Conservation (phyloP, 1,140 invertebrate genomes). For the Ptiloglossa arizonensis region DNA sequence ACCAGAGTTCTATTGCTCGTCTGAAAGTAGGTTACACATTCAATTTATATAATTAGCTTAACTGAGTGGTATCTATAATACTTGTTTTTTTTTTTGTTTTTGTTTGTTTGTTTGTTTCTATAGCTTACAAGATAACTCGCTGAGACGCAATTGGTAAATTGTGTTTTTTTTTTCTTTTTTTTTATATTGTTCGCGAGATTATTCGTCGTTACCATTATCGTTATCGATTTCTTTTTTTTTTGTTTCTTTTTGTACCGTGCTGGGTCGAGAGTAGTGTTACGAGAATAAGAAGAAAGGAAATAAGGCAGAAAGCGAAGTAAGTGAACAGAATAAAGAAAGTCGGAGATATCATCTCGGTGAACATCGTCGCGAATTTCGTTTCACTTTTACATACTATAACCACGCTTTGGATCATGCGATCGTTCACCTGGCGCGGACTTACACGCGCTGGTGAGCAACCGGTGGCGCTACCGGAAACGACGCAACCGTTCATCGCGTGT, state of each 20-base stretch:
- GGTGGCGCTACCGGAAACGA: too few species aligned
- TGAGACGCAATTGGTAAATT: neutral
- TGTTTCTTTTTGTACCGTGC: neutral
- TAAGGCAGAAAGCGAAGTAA: constrained; percentile 57
- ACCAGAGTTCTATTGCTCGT: constrained; percentile 83
- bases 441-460: too few species aligned
- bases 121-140: neutral
- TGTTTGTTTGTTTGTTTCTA: constrained; percentile 40
- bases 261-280: constrained; percentile 30
- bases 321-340: constrained; percentile 45
- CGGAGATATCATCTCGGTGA: neutral
- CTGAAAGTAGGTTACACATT: constrained; percentile 83
- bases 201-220: too few species aligned
- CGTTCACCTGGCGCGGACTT: too few species aligned
- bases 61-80: constrained; percentile 25
- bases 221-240: neutral
- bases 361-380: neutral
- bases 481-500: neutral
- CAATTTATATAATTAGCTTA: constrained; percentile 78
- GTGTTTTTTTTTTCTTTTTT: neutral
- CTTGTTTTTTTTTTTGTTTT: constrained; percentile 20
- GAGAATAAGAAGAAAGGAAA: constrained; percentile 59
- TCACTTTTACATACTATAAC: neutral
- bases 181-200: neutral
- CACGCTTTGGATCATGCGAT: neutral